Percentiles rank a stretch among this genome's conserved stretches.
Evolutionary conservation across 2,888 invertebrate species (phyloP).

Genomic region (Cyrtodaria siliqua): DNA sequence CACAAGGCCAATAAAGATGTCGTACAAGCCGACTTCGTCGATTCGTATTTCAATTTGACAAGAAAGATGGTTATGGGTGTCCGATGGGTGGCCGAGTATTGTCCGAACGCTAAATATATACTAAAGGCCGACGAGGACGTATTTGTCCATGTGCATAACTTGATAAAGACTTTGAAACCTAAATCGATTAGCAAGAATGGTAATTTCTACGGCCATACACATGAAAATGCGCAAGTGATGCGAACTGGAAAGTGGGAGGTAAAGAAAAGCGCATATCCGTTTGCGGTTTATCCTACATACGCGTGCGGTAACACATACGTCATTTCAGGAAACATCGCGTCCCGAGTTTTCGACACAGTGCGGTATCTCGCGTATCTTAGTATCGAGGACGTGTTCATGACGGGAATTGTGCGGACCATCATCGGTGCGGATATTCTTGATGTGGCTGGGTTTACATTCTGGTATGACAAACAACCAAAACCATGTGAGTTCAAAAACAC

Average conservation of each 20-base stretch:
- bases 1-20: slow-evolving; percentile 57
- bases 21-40: slow-evolving; percentile 67
- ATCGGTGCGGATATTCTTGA: slow-evolving; percentile 54
- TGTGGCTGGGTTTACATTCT: slow-evolving; percentile 70
- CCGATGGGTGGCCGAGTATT: slow-evolving; percentile 62
- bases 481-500: slow-evolving; percentile 69
- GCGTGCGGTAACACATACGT: slow-evolving; percentile 75
- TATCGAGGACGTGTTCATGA: slow-evolving; percentile 79
- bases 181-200: slow-evolving; percentile 37
- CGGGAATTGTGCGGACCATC: slow-evolving; percentile 71
- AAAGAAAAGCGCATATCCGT: slow-evolving; percentile 51
- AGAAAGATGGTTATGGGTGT: slow-evolving; percentile 65
- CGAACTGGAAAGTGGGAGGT: slow-evolving; percentile 73
- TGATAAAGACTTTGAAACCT: slow-evolving; percentile 45
- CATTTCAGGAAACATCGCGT: slow-evolving; percentile 63
- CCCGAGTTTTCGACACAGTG: slow-evolving; percentile 58
- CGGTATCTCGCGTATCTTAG: slow-evolving; percentile 68
- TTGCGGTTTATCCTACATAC: slow-evolving; percentile 70
- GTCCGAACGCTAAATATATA: slow-evolving; percentile 59
- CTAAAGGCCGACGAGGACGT: slow-evolving; percentile 71
- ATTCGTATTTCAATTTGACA: slow-evolving; percentile 65
- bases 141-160: slow-evolving; percentile 61
- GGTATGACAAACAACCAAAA: slow-evolving; percentile 66
- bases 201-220: slow-evolving; percentile 61
- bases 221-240: slow-evolving; percentile 57